These are phyloP conservation scores for Paratrypauchen microcephalus DNA, from an alignment of 2,797 vertebrate species.

Conservation along the genomic window DNA sequence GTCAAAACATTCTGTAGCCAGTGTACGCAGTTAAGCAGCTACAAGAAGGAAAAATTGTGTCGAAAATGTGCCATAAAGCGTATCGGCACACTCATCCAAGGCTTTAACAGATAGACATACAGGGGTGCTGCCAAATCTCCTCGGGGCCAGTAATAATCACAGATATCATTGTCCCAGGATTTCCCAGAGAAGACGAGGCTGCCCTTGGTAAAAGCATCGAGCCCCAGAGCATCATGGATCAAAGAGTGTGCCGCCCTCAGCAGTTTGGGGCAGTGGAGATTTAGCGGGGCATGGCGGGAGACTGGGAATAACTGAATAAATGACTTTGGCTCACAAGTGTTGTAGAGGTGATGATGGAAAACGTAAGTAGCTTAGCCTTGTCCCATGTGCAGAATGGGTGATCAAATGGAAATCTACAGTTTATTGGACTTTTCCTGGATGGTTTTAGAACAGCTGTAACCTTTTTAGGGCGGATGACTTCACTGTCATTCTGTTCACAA, in stretches of 20 bases:
- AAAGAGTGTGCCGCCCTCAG: constrained; percentile 27
- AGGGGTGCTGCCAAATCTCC: constrained; percentile 27
- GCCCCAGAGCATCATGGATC: constrained; percentile 43
- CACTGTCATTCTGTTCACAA: no score
- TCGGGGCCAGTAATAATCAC: constrained; percentile 28
- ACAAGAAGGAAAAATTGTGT: constrained; percentile 8
- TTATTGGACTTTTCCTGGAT: no score
- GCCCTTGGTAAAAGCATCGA: constrained; percentile 33
- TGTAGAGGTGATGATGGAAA: neutral
- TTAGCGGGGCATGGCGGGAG: constrained; percentile 10
- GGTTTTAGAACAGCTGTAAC: no score
- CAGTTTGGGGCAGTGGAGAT: constrained; percentile 28
- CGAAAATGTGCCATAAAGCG: constrained; percentile 47
- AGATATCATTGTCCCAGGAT: constrained; percentile 35
- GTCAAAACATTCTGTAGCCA: constrained; percentile 5
- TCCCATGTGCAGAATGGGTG: no score
- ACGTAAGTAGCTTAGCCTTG: no score
- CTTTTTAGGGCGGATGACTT: no score
- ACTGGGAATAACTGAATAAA: constrained; percentile 1
- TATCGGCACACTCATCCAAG: constrained; percentile 38
- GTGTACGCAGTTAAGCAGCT: constrained; percentile 14
- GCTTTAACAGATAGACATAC: constrained; percentile 32
- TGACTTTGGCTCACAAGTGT: neutral
- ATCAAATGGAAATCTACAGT: no score
- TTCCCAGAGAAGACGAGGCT: constrained; percentile 31